Percentiles rank a stretch among this genome's conserved stretches.
Evolutionary conservation across 37 sponge, comb jelly and placozoan species (phyloP).

Genomic region (Aphrocallistes beatrix): DNA sequence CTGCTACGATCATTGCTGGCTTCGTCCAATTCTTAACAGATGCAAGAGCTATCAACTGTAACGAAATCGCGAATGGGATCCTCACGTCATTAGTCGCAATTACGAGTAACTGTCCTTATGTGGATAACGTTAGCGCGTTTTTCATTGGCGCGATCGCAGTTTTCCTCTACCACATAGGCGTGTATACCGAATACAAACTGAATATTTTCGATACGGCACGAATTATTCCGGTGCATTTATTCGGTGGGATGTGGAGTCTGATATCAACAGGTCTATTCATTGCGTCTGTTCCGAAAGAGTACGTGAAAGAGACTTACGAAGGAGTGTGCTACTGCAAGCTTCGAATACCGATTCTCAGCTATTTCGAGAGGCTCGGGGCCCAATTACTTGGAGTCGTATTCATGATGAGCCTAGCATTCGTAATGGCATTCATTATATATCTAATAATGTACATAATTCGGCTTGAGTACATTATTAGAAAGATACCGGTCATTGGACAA

Average conservation of each 20-base stretch:
- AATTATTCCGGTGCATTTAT: constrained; percentile 67
- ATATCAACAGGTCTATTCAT: constrained; percentile 41
- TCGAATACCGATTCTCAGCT: constrained; percentile 47
- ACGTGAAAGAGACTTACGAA: constrained; percentile 68
- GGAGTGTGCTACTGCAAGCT: constrained; percentile 57
- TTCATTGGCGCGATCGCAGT: constrained; percentile 66
- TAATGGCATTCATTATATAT: constrained; percentile 34
- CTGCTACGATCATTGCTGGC: constrained; percentile 56
- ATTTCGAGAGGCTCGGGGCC: constrained; percentile 32
- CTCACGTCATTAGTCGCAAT: constrained; percentile 80
- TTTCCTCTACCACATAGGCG: constrained; percentile 70
- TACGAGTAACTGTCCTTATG: constrained; percentile 70
- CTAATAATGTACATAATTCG: constrained; percentile 42
- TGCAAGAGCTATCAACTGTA: constrained; percentile 19
- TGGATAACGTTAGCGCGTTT: constrained; percentile 54
- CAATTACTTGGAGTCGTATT: constrained; percentile 44
- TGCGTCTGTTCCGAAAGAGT: constrained; percentile 20
- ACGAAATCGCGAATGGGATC: constrained; percentile 84
- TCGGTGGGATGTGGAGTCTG: constrained; percentile 59
- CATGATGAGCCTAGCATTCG: constrained; percentile 36
- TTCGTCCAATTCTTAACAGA: constrained; percentile 53
- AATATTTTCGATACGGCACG: constrained; percentile 68
- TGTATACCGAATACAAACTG: constrained; percentile 61
- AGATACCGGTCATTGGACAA: not conserved
- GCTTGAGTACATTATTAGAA: not conserved